These are phyloP conservation scores for Clistopyga incitator DNA, from an alignment of 2,888 invertebrate genomes.

Conservation along the genomic window DNA sequence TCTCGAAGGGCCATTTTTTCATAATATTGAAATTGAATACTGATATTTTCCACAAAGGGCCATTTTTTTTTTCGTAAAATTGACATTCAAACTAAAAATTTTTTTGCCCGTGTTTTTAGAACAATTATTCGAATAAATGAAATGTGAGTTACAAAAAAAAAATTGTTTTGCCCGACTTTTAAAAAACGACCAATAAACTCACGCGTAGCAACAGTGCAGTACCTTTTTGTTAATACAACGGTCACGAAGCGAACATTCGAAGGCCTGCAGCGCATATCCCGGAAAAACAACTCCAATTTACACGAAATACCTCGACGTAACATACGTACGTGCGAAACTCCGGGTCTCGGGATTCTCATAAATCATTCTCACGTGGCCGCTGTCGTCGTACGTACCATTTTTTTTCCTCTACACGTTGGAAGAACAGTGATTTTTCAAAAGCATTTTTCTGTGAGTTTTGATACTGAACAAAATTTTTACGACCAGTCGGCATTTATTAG, in stretches of 20 bases:
- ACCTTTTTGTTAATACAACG: neutral
- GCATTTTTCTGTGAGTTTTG: too few relatives aligned
- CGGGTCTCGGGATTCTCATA: conserved; percentile 8
- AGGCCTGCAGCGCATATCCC: neutral
- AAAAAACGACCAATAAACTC: neutral
- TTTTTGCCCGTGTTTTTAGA: neutral
- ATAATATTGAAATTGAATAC: too few relatives aligned
- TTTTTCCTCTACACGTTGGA: too few relatives aligned
- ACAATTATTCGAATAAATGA: too few relatives aligned
- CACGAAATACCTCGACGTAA: neutral
- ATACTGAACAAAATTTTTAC: too few relatives aligned
- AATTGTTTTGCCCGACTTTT: too few relatives aligned
- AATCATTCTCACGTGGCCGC: neutral
- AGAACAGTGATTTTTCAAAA: too few relatives aligned
- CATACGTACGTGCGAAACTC: conserved; percentile 5
- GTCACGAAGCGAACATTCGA: conserved; percentile 13
- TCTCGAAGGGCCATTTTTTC: neutral
- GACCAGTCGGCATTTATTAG: too few relatives aligned
- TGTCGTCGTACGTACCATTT: neutral
- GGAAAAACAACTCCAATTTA: neutral
- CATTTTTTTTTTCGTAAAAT: neutral
- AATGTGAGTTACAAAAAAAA: too few relatives aligned
- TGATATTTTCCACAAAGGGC: neutral
- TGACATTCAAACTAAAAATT: neutral
- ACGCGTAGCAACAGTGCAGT: neutral